A percentile compares a stretch with the other conserved stretches of the same genome.
phyloP scores from a whole-genome alignment of 1,140 invertebrate genomes.

The Adelges cooleyi region DNA sequence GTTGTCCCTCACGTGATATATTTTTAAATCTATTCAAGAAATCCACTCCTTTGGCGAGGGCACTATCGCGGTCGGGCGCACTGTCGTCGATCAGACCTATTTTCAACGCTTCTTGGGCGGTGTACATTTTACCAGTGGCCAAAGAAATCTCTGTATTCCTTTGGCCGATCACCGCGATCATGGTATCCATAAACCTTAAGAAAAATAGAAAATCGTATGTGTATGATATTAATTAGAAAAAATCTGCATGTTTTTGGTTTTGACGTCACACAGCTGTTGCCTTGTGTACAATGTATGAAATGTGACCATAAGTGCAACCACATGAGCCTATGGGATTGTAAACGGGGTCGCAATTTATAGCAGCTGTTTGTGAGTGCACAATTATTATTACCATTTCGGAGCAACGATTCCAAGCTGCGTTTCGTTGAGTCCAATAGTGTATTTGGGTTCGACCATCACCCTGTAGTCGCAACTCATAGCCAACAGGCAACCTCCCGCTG shows the following conservation, averaged over 20 bases:
- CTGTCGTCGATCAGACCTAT: slow-evolving; percentile 65
- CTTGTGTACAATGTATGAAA: too few relatives aligned
- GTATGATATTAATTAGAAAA: too few relatives aligned
- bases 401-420: slow-evolving; percentile 60
- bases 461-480: slow-evolving; percentile 71
- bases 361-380: too few relatives aligned
- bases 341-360: too few relatives aligned
- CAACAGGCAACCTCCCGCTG: slow-evolving; percentile 71
- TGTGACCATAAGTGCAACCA: too few relatives aligned
- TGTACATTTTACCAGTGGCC: slow-evolving; percentile 57
- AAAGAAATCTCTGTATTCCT: slow-evolving; percentile 60
- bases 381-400: slow-evolving; percentile 55
- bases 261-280: too few relatives aligned
- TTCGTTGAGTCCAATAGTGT: slow-evolving; percentile 68
- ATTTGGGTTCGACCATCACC: slow-evolving; percentile 61
- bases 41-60: slow-evolving; percentile 49
- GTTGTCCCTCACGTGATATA: slow-evolving; percentile 46
- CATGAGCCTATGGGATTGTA: neutral
- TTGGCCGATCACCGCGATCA: slow-evolving; percentile 44
- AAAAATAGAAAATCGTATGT: too few relatives aligned
- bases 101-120: slow-evolving; percentile 60
- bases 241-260: too few relatives aligned
- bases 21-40: slow-evolving; percentile 52
- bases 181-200: slow-evolving; percentile 45
- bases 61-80: slow-evolving; percentile 53